Percentiles rank a stretch among this genome's conserved stretches.
These are phyloP conservation scores for Tipula unca DNA, from an alignment of 2,888 invertebrate genomes.

Conservation along the genomic window DNA sequence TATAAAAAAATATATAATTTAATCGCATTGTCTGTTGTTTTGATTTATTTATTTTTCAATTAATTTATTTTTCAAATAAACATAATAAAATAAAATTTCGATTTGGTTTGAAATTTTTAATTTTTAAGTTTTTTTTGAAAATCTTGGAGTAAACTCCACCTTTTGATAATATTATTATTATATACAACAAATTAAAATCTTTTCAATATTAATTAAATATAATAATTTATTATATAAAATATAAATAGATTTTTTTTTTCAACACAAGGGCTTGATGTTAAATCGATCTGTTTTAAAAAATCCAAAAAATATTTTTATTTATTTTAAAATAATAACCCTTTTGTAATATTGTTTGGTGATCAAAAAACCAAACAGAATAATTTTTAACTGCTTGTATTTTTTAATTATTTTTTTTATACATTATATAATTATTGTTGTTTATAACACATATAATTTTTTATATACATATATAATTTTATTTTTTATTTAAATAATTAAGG, in stretches of 20 bases:
- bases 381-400: constrained; percentile 1
- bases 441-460: background rate
- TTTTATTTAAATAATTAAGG: constrained; percentile 18
- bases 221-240: background rate
- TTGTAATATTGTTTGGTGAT: constrained; percentile 26
- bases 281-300: constrained; percentile 25
- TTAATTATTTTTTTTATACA: background rate
- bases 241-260: constrained; percentile 23
- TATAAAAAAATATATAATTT: constrained; percentile 1
- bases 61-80: background rate
- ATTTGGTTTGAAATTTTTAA: constrained; percentile 1
- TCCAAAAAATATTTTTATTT: background rate
- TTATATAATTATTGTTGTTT: background rate
- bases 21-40: constrained; percentile 9
- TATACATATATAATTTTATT: constrained; percentile 20
- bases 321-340: constrained; percentile 21
- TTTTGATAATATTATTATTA: constrained; percentile 29
- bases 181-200: background rate
- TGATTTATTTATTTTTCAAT: constrained; percentile 8
- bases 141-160: constrained; percentile 43
- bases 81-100: background rate
- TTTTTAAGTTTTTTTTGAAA: constrained; percentile 20
- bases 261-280: constrained; percentile 28
- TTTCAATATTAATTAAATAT: background rate
- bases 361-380: constrained; percentile 15